These are phyloP conservation scores for Prinia subflava DNA, from an alignment of 2,113 vertebrate genomes.

Conservation along the genomic window DNA sequence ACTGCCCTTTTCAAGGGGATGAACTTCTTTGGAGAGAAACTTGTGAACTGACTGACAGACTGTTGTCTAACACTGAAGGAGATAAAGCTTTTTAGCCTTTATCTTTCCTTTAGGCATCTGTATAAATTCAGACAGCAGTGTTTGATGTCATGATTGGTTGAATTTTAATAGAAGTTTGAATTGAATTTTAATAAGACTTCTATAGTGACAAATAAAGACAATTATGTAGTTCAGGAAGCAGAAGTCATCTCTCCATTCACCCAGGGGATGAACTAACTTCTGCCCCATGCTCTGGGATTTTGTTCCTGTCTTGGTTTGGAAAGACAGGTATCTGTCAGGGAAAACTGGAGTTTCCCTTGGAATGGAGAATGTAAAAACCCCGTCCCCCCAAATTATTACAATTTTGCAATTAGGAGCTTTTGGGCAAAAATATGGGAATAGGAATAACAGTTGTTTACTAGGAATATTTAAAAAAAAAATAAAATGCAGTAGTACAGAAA, in stretches of 20 bases:
- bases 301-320: not conserved
- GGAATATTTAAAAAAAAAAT: too few species aligned
- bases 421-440: too few species aligned
- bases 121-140: not conserved
- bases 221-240: not conserved
- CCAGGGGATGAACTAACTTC: not conserved
- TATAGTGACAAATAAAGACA: not conserved
- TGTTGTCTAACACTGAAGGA: not conserved
- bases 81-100: slow-evolving; percentile 17
- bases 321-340: too few species aligned
- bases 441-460: too few species aligned
- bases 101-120: slow-evolving; percentile 15
- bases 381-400: too few species aligned
- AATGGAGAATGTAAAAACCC: too few species aligned
- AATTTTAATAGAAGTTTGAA: slow-evolving; percentile 29
- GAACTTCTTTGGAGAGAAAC: not conserved
- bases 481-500: too few species aligned
- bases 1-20: slow-evolving; percentile 7
- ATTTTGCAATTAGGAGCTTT: too few species aligned
- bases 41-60: not conserved
- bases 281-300: not conserved
- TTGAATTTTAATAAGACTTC: slow-evolving; percentile 2
- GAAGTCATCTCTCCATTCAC: not conserved
- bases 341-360: too few species aligned
- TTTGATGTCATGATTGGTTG: slow-evolving; percentile 26